Percentiles rank a stretch among this genome's conserved stretches.
Evolutionary conservation across 2,888 invertebrate genomes (phyloP).

Genomic region (Agrotis segetum): DNA sequence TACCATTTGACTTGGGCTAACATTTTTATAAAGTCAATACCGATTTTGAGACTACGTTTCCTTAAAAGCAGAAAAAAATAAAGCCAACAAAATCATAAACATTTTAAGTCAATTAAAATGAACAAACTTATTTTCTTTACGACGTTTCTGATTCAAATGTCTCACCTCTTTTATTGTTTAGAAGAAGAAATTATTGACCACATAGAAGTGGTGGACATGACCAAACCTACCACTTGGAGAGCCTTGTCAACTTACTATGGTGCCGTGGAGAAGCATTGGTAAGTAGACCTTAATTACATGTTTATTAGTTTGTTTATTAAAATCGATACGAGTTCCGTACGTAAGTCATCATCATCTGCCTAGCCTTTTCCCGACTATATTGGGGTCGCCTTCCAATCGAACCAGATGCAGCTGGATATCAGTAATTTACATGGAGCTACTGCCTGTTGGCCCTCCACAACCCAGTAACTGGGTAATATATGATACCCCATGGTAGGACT

Average conservation of each 20-base stretch:
- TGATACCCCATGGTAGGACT: too few relatives aligned
- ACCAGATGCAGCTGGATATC: too few relatives aligned
- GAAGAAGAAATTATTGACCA: constrained; percentile 36
- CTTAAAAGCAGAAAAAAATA: background rate
- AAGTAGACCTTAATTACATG: constrained; percentile 41
- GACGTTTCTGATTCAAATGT: constrained; percentile 30
- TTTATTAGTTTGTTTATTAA: too few relatives aligned
- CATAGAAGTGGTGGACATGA: constrained; percentile 77
- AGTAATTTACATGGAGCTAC: too few relatives aligned
- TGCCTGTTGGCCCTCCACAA: too few relatives aligned
- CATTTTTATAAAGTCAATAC: background rate
- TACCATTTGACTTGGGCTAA: background rate
- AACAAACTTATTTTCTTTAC: constrained; percentile 11
- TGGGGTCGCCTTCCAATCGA: too few relatives aligned
- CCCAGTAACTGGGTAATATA: too few relatives aligned
- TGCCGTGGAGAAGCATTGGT: constrained; percentile 78
- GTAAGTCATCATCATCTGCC: too few relatives aligned
- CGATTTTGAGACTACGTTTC: background rate
- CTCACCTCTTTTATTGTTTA: background rate
- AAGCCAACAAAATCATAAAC: background rate
- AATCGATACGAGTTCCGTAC: too few relatives aligned
- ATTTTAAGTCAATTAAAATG: constrained; percentile 28
- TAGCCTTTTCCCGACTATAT: too few relatives aligned
- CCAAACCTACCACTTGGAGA: constrained; percentile 76
- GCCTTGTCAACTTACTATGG: constrained; percentile 73